These are phyloP conservation scores for Lineus longissimus DNA, from an alignment of 1,140 invertebrate species.

Conservation along the genomic window DNA sequence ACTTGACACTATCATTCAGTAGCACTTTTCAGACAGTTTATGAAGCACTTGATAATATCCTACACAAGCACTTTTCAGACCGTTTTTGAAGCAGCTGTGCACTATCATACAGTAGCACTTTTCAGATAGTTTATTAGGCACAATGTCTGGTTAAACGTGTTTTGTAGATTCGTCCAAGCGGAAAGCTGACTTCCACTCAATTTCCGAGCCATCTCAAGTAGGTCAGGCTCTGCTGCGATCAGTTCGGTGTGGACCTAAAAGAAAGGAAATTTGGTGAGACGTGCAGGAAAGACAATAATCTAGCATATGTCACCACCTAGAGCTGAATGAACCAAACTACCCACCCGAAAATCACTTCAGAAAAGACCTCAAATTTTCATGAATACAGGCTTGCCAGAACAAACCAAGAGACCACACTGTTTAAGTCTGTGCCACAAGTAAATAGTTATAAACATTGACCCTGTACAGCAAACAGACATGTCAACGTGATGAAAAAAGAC, in stretches of 20 bases:
- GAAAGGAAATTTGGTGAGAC: constrained; percentile 6
- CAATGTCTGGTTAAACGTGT: constrained; percentile 71
- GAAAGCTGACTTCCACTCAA: constrained; percentile 61
- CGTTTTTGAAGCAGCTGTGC: too few relatives aligned
- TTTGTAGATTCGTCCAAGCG: constrained; percentile 67
- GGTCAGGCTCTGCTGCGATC: constrained; percentile 59
- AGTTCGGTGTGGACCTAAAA: constrained; percentile 62
- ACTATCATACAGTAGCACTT: constrained; percentile 40
- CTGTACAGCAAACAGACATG: too few relatives aligned
- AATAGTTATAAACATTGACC: too few relatives aligned
- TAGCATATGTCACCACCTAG: neutral
- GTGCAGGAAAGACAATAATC: neutral
- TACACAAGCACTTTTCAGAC: too few relatives aligned
- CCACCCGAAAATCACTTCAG: too few relatives aligned
- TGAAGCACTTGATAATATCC: too few relatives aligned
- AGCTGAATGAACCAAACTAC: neutral
- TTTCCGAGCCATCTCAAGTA: constrained; percentile 60
- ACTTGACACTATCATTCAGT: too few relatives aligned
- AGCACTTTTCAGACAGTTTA: too few relatives aligned
- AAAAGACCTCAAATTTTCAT: neutral
- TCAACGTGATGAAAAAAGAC: too few relatives aligned
- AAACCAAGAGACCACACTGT: neutral
- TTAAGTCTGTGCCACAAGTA: neutral
- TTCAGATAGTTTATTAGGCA: constrained; percentile 61
- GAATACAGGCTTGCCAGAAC: neutral